phyloP scores from a whole-genome alignment of 2,797 vertebrate species.

The Ptychobarbus kaznakovi region DNA sequence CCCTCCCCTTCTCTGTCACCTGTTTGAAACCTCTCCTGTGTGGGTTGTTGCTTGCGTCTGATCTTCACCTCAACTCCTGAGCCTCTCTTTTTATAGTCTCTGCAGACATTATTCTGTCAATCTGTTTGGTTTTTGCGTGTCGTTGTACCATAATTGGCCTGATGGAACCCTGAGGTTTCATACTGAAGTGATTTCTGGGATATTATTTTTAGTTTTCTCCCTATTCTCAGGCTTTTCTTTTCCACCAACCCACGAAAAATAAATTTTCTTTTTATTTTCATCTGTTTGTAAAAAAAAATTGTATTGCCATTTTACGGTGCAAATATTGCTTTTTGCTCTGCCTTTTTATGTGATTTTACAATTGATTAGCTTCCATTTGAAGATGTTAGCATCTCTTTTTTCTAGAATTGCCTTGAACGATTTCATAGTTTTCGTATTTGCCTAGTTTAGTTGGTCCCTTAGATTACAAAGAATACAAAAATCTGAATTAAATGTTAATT shows the following conservation, averaged over 20 bases:
- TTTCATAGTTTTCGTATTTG: conserved; percentile 1
- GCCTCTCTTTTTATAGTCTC: conserved; percentile 73
- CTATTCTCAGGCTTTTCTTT: conserved; percentile 26
- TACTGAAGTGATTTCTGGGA: conserved; percentile 9
- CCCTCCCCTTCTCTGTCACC: conserved; percentile 53
- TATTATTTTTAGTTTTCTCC: not conserved
- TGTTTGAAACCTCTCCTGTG: conserved; percentile 64
- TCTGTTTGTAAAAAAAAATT: conserved; percentile 12
- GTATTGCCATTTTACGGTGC: not conserved
- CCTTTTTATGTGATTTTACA: conserved; percentile 5
- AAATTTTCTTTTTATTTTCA: not conserved
- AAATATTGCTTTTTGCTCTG: conserved; percentile 22
- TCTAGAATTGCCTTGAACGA: not conserved
- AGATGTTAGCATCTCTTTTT: not conserved
- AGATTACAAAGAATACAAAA: not conserved
- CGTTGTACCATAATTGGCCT: conserved; percentile 66
- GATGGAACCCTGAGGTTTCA: conserved; percentile 53
- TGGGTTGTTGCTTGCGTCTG: conserved; percentile 84
- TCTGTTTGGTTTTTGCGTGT: conserved; percentile 71
- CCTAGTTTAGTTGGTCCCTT: not conserved
- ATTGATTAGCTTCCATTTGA: not conserved
- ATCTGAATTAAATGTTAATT: not conserved
- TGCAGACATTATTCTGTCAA: conserved; percentile 78
- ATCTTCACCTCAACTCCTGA: conserved; percentile 69
- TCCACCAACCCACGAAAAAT: no score